phyloP scores from a whole-genome alignment of 37 sponge, comb jelly and placozoan species.

The Cliona cf. orientalis region DNA sequence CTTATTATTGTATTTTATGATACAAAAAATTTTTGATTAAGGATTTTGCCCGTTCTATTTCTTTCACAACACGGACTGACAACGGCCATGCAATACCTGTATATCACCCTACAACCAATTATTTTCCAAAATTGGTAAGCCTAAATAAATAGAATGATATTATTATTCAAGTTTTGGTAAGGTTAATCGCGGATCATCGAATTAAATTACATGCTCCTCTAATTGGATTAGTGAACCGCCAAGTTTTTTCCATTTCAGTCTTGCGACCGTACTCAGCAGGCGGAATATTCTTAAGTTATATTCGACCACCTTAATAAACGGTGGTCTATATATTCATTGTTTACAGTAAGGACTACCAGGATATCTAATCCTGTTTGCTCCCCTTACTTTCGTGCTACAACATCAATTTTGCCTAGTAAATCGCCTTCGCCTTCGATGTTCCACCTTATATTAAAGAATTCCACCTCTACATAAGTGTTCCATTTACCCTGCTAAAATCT shows the following conservation, averaged over 20 bases:
- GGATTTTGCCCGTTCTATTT: slow-evolving; percentile 74
- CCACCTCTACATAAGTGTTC: slow-evolving; percentile 81
- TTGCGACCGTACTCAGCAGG: slow-evolving; percentile 90
- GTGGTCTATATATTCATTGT: slow-evolving; percentile 52
- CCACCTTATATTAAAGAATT: slow-evolving; percentile 79
- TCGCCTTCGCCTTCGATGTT: slow-evolving; percentile 76
- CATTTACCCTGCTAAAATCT: slow-evolving; percentile 49
- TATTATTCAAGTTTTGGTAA: slow-evolving; percentile 83
- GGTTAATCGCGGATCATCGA: slow-evolving; percentile 82
- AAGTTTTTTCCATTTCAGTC: slow-evolving; percentile 88
- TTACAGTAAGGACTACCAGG: slow-evolving; percentile 89
- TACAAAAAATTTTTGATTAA: slow-evolving; percentile 14
- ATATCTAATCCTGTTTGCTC: slow-evolving; percentile 88
- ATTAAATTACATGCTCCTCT: slow-evolving; percentile 94
- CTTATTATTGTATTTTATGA: no score
- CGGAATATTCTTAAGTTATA: slow-evolving; percentile 65
- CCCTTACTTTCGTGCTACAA: slow-evolving; percentile 83
- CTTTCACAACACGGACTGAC: slow-evolving; percentile 84
- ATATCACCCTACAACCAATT: slow-evolving; percentile 27
- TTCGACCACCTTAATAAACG: slow-evolving; percentile 6
- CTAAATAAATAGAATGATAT: no score
- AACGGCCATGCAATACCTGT: slow-evolving; percentile 92
- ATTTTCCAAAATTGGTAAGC: slow-evolving; percentile 1
- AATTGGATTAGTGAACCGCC: slow-evolving; percentile 89
- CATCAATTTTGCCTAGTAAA: slow-evolving; percentile 54